A percentile compares a stretch with the other conserved stretches of the same genome.
These are phyloP conservation scores for Sminthurinus signatus DNA, from an alignment of 1,140 invertebrate species.

Conservation along the genomic window DNA sequence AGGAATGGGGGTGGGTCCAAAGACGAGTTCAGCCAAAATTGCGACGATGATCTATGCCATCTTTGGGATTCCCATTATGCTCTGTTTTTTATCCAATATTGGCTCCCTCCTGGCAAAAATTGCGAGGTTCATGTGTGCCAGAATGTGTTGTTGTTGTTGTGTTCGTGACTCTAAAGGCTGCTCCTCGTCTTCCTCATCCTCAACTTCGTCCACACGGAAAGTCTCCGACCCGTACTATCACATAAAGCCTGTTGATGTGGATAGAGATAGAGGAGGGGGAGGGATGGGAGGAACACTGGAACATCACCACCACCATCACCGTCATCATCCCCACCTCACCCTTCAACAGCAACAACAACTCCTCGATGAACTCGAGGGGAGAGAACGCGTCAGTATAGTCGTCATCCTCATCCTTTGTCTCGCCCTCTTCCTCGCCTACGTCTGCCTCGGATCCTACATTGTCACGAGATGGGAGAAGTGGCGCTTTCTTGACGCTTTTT, in stretches of 20 bases:
- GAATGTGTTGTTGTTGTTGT: conserved; percentile 48
- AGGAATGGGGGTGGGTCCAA: conserved; percentile 45
- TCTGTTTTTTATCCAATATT: conserved; percentile 44
- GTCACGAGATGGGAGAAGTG: conserved; percentile 77
- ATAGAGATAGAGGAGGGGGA: conserved; percentile 13
- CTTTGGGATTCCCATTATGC: conserved; percentile 44
- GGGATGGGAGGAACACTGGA: neutral
- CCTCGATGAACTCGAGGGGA: conserved; percentile 12
- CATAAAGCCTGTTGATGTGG: conserved; percentile 31
- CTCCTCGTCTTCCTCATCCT: conserved; percentile 17
- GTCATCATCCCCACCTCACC: neutral
- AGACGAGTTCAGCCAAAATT: conserved; percentile 44
- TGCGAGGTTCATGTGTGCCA: conserved; percentile 49
- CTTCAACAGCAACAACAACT: neutral
- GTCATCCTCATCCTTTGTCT: conserved; percentile 63
- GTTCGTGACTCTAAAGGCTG: neutral
- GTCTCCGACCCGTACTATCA: conserved; percentile 37
- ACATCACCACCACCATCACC: conserved; percentile 5
- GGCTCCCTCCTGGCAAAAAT: conserved; percentile 45
- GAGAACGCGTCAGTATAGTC: conserved; percentile 25
- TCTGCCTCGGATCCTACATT: conserved; percentile 77
- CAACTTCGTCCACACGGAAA: conserved; percentile 23
- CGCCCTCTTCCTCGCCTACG: conserved; percentile 72
- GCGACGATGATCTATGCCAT: conserved; percentile 44
- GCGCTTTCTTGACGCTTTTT: conserved; percentile 77